Evolutionary conservation across 2,797 vertebrate species (phyloP).

Genomic region (Sphenodon punctatus): DNA sequence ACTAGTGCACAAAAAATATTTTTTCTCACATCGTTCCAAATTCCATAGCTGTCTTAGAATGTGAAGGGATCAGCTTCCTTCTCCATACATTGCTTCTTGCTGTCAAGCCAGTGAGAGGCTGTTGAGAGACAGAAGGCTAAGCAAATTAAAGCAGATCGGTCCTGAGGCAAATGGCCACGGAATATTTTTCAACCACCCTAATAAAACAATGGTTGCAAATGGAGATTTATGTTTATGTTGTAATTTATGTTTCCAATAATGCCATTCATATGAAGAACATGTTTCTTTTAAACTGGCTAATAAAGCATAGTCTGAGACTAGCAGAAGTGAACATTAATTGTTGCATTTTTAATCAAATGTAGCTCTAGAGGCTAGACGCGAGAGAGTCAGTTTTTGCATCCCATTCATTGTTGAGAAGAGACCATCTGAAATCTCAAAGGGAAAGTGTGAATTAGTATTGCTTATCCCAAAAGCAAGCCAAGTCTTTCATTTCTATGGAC

Average conservation of each 20-base stretch:
- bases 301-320: constrained; percentile 48
- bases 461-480: neutral
- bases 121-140: constrained; percentile 27
- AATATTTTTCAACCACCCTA: constrained; percentile 8
- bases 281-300: constrained; percentile 59
- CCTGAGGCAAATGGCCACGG: neutral
- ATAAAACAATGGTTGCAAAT: constrained; percentile 42
- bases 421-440: constrained; percentile 5
- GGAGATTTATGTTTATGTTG: constrained; percentile 2
- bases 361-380: neutral
- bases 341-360: constrained; percentile 61
- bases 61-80: neutral
- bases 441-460: neutral
- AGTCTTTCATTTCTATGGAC: constrained; percentile 31
- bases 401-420: neutral
- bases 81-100: neutral
- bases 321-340: constrained; percentile 13
- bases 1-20: neutral
- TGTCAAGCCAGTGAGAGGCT: constrained; percentile 10
- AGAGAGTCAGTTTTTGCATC: constrained; percentile 10
- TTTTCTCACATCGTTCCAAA: neutral
- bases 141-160: constrained; percentile 42
- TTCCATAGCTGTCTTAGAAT: neutral
- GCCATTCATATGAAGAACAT: constrained; percentile 53
- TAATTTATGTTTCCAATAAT: constrained; percentile 61